phyloP scores from a whole-genome alignment of 2,888 invertebrate genomes.

The Vesta saturnalis region DNA sequence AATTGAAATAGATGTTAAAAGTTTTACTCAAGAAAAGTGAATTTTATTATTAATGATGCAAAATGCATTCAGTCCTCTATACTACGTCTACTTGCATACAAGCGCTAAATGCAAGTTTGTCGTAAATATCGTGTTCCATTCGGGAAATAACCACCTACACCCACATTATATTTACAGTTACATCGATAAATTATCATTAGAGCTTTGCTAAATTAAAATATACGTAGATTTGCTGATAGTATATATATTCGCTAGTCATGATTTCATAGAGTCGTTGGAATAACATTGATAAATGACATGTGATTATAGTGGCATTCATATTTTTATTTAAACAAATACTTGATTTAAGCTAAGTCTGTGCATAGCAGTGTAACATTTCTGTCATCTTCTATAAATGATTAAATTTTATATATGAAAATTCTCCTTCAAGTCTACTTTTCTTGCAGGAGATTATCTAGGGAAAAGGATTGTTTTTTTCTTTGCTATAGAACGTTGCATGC shows the following conservation, averaged over 20 bases:
- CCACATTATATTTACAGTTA: slow-evolving; percentile 43
- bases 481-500: too few relatives aligned
- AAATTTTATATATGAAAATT: too few relatives aligned
- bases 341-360: background rate
- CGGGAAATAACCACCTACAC: slow-evolving; percentile 42
- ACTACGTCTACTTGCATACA: background rate
- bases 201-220: slow-evolving; percentile 45
- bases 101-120: slow-evolving; percentile 31
- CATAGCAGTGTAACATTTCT: background rate
- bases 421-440: too few relatives aligned
- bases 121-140: slow-evolving; percentile 39
- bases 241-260: background rate
- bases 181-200: slow-evolving; percentile 43
- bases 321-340: background rate
- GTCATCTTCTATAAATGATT: too few relatives aligned
- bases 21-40: too few relatives aligned
- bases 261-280: background rate
- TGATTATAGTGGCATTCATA: background rate
- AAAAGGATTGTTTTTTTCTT: too few relatives aligned
- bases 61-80: background rate
- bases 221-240: slow-evolving; percentile 12
- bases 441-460: too few relatives aligned
- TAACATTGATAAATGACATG: background rate
- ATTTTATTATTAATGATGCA: background rate
- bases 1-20: too few relatives aligned